A percentile compares a stretch with the other conserved stretches of the same genome.
These are phyloP conservation scores for Cirrhinus molitorella DNA, from an alignment of 2,797 vertebrate species.

Conservation along the genomic window DNA sequence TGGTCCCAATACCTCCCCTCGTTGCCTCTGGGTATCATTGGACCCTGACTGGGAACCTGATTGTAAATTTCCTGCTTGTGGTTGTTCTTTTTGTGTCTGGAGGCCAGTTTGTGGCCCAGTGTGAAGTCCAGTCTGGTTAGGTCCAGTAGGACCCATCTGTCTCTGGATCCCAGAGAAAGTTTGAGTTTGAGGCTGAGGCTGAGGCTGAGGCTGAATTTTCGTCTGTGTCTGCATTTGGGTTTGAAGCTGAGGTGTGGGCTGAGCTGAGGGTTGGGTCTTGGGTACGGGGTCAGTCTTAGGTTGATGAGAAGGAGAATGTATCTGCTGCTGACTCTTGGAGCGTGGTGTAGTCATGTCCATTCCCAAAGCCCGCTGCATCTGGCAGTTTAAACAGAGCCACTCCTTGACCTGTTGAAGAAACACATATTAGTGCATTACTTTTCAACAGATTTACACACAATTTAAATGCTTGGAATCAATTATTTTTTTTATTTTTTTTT, in stretches of 20 bases:
- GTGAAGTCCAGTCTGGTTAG: slow-evolving; percentile 49
- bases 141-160: slow-evolving; percentile 59
- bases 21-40: slow-evolving; percentile 70
- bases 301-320: slow-evolving; percentile 91
- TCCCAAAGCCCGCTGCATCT: slow-evolving; percentile 98
- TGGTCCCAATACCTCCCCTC: slow-evolving; percentile 70
- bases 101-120: slow-evolving; percentile 35
- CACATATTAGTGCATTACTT: slow-evolving; percentile 14
- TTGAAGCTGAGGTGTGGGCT: slow-evolving; percentile 64
- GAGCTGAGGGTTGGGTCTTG: slow-evolving; percentile 39
- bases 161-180: slow-evolving; percentile 66
- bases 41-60: slow-evolving; percentile 66
- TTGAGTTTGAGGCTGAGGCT: slow-evolving; percentile 63
- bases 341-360: slow-evolving; percentile 98
- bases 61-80: slow-evolving; percentile 51
- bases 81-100: slow-evolving; percentile 45
- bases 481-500: background rate
- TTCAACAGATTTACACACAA: background rate
- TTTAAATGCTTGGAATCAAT: background rate
- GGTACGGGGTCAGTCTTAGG: slow-evolving; percentile 84
- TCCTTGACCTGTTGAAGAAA: slow-evolving; percentile 88
- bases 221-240: slow-evolving; percentile 50
- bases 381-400: slow-evolving; percentile 98
- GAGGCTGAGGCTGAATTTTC: slow-evolving; percentile 42
- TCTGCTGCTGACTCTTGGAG: slow-evolving; percentile 97